Evolutionary conservation across 2,888 invertebrate species (phyloP), one percentile per base, ranked within the genome.

Genomic region (Ligdia adustata): DNA sequence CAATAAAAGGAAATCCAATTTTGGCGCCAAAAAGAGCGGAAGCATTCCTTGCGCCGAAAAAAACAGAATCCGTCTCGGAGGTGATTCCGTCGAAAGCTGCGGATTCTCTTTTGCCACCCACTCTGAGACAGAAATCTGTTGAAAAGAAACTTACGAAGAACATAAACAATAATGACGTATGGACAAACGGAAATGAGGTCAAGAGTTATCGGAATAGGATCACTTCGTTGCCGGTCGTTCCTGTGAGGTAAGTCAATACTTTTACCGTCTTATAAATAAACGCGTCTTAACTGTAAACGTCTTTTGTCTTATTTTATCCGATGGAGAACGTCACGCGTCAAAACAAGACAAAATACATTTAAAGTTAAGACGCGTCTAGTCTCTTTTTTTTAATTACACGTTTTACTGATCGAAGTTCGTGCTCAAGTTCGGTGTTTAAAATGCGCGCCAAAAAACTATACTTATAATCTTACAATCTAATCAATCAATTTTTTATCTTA

Each of bases 81-180:
- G 28, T 39, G 9, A 9, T 46, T n/a, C 33, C 40, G 4, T 43
- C 46, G 2, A 52, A 33, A 40, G 12, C 29, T 6, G 60, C 77
- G n/a, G 40, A 40, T 4, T 42, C 48, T 6, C 0, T 49, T 16
- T 39, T 49, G 14, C 48, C 42, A 56, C 83, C 87, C 55, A 71
- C 83, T 60, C 70, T 88, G 45, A 85, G 74, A 61, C 79, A 81
- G 6, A 79, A 75, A 57, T 53, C 66, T 16, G 47, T 64, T 12
- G 85, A 81, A 57, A 69, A 71, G 26, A 84, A 81, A 69, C 51
- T 78, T 15, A 78, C 79, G 15, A 87, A 87, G 59, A 83, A 79
- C 66, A 79, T 89, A n/a, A 90, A 90, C 51, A 90, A 89, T 60
- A 89, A 89, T 60, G 79, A 81, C 56, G 78, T 85, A 43, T 89